Conservation (phyloP, 2,888 invertebrate genomes). For the Hemistola chrysoprasaria region DNA sequence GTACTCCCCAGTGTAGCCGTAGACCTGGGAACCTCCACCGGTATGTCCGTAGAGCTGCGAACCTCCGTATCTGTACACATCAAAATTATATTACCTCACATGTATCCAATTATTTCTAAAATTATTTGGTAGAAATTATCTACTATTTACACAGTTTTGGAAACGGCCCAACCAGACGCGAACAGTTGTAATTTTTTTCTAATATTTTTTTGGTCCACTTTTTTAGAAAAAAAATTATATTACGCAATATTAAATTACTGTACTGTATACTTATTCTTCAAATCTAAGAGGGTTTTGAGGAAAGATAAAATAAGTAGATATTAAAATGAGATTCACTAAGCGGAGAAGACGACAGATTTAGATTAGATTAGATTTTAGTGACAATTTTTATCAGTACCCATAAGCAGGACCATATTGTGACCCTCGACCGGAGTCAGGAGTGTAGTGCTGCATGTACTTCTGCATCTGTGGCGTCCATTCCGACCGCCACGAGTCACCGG, state of each 20-base stretch:
- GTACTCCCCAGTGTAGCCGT: conserved; percentile 76
- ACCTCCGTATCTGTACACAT: conserved; percentile 67
- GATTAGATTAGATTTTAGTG: too few species aligned
- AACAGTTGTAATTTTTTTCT: too few species aligned
- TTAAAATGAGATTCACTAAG: conserved; percentile 8
- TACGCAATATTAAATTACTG: too few species aligned
- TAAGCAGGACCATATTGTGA: conserved; percentile 76
- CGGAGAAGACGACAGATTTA: conserved; percentile 1
- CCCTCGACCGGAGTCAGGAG: conserved; percentile 76
- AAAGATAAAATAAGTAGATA: conserved; percentile 6
- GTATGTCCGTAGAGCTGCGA: conserved; percentile 86
- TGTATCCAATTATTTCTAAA: conserved; percentile 7
- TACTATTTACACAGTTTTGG: conserved; percentile 17
- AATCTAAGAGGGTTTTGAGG: conserved; percentile 1
- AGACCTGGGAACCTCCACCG: conserved; percentile 81
- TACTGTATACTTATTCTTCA: too few species aligned
- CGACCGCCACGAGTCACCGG: conserved; percentile 78
- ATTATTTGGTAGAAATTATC: conserved; percentile 17
- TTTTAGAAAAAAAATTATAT: too few species aligned
- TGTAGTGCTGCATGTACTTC: conserved; percentile 78
- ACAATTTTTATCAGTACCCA: conserved; percentile 52
- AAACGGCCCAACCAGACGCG: conserved; percentile 24
- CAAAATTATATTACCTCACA: not conserved
- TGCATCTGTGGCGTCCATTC: conserved; percentile 79
- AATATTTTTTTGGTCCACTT: too few species aligned